phyloP scores from a whole-genome alignment of 1,140 invertebrate genomes.

The Archivesica marissinica region DNA sequence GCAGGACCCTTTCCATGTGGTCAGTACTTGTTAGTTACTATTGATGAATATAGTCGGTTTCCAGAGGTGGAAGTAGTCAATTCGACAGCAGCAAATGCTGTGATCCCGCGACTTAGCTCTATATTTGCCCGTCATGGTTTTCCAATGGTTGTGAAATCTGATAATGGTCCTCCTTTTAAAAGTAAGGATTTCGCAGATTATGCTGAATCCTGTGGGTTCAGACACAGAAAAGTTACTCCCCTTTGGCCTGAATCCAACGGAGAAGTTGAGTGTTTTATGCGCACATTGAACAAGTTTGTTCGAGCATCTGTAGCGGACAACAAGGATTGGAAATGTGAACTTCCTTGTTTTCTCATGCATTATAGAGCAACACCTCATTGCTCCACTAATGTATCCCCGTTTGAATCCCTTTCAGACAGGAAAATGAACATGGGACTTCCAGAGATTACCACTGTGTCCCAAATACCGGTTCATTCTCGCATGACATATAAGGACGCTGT shows the following conservation, averaged over 20 bases:
- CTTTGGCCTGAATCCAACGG: conserved; percentile 65
- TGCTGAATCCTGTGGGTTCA: no score
- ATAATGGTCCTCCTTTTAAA: conserved; percentile 67
- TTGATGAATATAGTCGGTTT: conserved; percentile 74
- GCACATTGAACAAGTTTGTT: conserved; percentile 58
- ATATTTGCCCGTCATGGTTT: conserved; percentile 65
- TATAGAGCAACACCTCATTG: conserved; percentile 65
- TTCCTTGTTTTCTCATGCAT: conserved; percentile 56
- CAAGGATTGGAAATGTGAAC: conserved; percentile 51
- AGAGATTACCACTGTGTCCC: neutral
- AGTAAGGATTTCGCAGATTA: no score
- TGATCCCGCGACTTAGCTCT: conserved; percentile 55
- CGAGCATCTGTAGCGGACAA: conserved; percentile 12
- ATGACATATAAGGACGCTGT: conserved; percentile 1
- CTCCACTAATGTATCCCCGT: conserved; percentile 53
- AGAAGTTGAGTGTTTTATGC: conserved; percentile 63
- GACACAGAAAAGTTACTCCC: conserved; percentile 66
- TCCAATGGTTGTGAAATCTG: conserved; percentile 54
- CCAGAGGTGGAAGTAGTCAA: conserved; percentile 68
- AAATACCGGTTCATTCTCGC: neutral
- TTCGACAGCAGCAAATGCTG: conserved; percentile 62
- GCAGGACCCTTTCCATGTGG: conserved; percentile 69
- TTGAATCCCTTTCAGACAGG: conserved; percentile 53
- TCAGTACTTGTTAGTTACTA: conserved; percentile 70
- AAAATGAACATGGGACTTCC: conserved; percentile 58